Evolutionary conservation across 2,113 vertebrate species (phyloP).

Genomic region (Rhinopomastus cyanomelas): DNA sequence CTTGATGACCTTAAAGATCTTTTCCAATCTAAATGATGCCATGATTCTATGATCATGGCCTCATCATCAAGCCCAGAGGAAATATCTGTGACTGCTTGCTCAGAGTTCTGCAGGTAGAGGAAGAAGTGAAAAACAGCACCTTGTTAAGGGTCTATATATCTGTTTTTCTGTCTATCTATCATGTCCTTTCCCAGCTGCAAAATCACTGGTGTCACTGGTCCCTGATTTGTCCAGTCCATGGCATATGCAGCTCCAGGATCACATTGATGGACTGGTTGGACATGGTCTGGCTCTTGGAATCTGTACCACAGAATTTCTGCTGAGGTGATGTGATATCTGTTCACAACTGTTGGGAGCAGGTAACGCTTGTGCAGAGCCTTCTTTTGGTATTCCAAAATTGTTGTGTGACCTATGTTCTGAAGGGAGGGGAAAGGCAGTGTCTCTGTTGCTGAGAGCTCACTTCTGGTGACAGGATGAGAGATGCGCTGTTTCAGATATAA

Average conservation of each 20-base stretch:
- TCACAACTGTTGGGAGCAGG: not conserved
- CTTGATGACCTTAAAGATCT: no score
- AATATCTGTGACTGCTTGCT: not conserved
- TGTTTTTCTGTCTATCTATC: not conserved
- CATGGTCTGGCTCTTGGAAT: not conserved
- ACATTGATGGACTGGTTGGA: not conserved
- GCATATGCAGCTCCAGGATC: not conserved
- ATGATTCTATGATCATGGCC: not conserved
- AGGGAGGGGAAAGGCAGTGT: not conserved
- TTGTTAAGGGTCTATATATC: not conserved
- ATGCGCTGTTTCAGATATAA: not conserved
- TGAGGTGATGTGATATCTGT: not conserved
- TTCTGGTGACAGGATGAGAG: constrained; percentile 7
- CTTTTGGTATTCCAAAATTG: not conserved
- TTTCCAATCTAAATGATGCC: no score
- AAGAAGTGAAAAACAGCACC: not conserved
- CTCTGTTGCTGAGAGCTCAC: not conserved
- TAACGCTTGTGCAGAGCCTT: not conserved
- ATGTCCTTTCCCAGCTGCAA: not conserved
- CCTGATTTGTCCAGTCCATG: not conserved
- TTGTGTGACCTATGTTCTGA: not conserved
- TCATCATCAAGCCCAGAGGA: not conserved
- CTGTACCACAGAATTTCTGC: not conserved
- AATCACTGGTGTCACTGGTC: not conserved
- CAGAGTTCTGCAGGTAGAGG: not conserved